Conservation (phyloP, 2,888 invertebrate genomes). For the Enchytraeus crypticus region DNA sequence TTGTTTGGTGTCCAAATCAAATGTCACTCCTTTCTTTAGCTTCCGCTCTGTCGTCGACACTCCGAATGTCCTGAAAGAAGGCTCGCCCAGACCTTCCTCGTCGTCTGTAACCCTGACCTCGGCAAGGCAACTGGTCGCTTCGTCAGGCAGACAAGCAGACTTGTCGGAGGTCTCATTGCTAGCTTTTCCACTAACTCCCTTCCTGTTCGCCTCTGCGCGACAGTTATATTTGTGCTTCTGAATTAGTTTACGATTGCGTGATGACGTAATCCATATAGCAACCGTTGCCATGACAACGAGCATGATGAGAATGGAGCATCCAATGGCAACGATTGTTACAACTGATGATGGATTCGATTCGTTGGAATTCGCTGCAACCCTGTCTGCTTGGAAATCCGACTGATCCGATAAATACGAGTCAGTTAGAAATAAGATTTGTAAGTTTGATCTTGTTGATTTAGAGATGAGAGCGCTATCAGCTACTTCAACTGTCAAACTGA, state of each 20-base stretch:
- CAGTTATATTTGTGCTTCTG: not conserved
- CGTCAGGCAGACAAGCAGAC: too few species aligned
- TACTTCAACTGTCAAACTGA: too few species aligned
- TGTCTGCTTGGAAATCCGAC: too few species aligned
- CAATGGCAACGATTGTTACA: not conserved
- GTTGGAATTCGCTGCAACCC: too few species aligned
- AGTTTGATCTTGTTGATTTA: too few species aligned
- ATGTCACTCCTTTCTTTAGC: not conserved
- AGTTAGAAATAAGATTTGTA: too few species aligned
- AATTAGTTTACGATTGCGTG: not conserved
- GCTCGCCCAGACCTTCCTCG: not conserved
- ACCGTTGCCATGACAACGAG: not conserved
- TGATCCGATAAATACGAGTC: too few species aligned
- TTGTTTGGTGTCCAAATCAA: not conserved
- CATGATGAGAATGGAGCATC: not conserved
- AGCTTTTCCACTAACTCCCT: not conserved
- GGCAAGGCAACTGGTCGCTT: too few species aligned
- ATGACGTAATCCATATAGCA: not conserved
- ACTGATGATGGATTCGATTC: too few species aligned
- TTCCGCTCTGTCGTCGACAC: not conserved
- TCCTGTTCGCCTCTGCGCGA: not conserved
- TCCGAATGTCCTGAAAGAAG: not conserved
- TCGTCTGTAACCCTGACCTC: too few species aligned
- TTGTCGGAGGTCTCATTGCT: too few species aligned
- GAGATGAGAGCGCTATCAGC: too few species aligned